A percentile compares a stretch with the other conserved stretches of the same genome.
phyloP scores from a whole-genome alignment of 2,113 vertebrate genomes.

The Sialia sialis region DNA sequence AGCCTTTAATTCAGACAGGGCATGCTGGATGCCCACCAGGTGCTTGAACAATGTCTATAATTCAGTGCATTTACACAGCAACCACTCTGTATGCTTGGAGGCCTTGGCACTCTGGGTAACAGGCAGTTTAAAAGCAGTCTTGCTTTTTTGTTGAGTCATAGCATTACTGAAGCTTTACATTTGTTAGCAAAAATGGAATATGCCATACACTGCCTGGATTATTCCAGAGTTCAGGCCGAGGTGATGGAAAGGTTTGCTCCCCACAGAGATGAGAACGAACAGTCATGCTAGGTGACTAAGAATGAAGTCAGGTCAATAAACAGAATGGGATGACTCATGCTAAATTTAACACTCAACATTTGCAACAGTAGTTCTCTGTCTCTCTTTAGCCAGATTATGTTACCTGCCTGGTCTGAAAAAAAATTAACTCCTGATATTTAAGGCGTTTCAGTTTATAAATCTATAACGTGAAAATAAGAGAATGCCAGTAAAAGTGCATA shows the following conservation, averaged over 20 bases:
- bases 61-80: background rate
- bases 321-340: background rate
- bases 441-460: background rate
- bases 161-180: background rate
- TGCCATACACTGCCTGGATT: background rate
- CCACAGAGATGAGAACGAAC: background rate
- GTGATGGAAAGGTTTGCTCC: background rate
- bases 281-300: conserved; percentile 7
- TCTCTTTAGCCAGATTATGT: background rate
- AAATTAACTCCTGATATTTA: background rate
- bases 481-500: fast-evolving
- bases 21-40: background rate
- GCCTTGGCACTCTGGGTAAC: background rate
- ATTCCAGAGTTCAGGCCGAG: background rate
- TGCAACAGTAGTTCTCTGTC: background rate
- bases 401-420: background rate
- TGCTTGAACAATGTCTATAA: background rate
- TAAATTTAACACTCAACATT: background rate
- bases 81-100: background rate
- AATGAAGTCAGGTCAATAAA: conserved; percentile 2
- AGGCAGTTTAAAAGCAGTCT: background rate
- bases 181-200: background rate
- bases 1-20: background rate
- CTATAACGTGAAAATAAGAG: background rate
- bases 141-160: background rate